phyloP scores from a whole-genome alignment of 2,113 vertebrate species.

The Oncorhynchus masou region DNA sequence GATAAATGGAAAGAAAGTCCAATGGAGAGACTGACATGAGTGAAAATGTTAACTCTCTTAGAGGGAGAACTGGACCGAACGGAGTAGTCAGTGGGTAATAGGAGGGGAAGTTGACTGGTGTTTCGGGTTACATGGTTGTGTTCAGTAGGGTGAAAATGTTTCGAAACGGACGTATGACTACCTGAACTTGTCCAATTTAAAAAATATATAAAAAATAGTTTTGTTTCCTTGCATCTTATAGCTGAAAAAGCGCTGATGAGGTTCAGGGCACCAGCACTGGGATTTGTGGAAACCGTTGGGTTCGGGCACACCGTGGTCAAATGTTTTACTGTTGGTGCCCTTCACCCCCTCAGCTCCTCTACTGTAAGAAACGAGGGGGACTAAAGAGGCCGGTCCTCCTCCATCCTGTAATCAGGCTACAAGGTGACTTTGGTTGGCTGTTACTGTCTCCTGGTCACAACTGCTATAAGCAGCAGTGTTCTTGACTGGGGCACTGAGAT shows the following conservation, averaged over 20 bases:
- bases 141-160: neutral
- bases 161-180: no score
- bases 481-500: constrained; percentile 22
- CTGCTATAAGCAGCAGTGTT: neutral
- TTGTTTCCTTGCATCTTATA: no score
- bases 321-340: neutral
- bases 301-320: neutral
- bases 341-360: constrained; percentile 20
- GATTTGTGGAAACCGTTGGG: no score
- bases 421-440: constrained; percentile 55
- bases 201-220: no score
- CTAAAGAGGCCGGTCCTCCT: constrained; percentile 1
- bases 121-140: neutral
- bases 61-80: no score
- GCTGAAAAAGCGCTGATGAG: neutral
- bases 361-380: constrained; percentile 28
- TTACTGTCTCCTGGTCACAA: constrained; percentile 33
- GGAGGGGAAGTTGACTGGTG: constrained; percentile 15
- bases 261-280: no score
- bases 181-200: no score
- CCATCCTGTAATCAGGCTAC: constrained; percentile 44
- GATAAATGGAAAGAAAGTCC: neutral
- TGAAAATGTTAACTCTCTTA: constrained; percentile 19
- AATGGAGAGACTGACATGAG: constrained; percentile 1
- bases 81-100: constrained; percentile 2